Base-by-base conservation (phyloP, 1,140 invertebrate genomes). In the Linepithema humile region DNA sequence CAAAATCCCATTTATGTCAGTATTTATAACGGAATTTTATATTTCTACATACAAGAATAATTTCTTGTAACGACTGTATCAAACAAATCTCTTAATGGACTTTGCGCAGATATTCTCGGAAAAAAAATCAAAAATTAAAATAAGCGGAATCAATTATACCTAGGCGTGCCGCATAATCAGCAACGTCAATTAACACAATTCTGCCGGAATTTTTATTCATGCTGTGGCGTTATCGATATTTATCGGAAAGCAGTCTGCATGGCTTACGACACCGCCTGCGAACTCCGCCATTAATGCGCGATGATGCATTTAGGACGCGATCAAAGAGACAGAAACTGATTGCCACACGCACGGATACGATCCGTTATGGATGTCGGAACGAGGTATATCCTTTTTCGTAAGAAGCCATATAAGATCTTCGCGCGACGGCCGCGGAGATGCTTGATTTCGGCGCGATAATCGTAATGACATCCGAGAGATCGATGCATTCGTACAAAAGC, bases 251-350 rank as follows among this genome's bases (percentile, higher is more conserved):
- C 40, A 35, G 5, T 77, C 15, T 29, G 12, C 40, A n/a, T 10
- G 35, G 35, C 40, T 77, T 65, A 29, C 70, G 15, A 73, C 35
- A 57, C 45, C 32, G n/a, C 15, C 29, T 64, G 57, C 40, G 12
- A 75, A 64, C 53, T 74, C 17, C 15, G 26, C 45, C 26, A 2
- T 75, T 74, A 74, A 74, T 59, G 29, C 26, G 26, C 72, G 38
- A 62, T 62, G 60, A 64, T 75, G 40, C 73, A 64, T 75, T 62
- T 64, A 75, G 53, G 53, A 74, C 67, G 10, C 67, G 67, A 9
- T 15, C 35, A 60, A n/a, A n/a, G 35, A 60, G 29, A 75, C 64
- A 17, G 73, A 64, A 32, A 23, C 40, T 7, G 40, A 75, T 75
- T 75, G 40, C 57, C 40, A 64, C 73, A 77, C 40, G 57, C 59